Base-by-base conservation (phyloP, 23 tunicate species). In the Phallusia fumigata region DNA sequence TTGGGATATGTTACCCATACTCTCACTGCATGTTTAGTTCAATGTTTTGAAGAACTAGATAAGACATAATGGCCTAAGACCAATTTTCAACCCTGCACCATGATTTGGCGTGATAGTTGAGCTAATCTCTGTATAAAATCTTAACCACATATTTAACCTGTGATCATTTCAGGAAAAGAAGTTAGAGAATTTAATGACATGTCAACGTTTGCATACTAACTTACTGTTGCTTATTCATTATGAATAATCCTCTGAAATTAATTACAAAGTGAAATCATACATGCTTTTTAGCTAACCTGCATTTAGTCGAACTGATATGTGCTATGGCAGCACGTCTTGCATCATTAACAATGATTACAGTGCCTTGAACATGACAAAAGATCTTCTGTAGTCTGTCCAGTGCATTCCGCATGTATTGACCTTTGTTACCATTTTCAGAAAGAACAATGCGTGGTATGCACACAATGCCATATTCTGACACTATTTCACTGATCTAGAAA, bases 371-470 rank as follows among this genome's bases (percentile, higher is more conserved):
- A 24, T 81, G 51, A 24, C 72, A 31, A 18, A 86, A 65, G 31
- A 92, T 84, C 21, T 79, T 35, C 76, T 87, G 91, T 44, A 92
- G 72, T 10, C 88, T 84, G 81, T 84, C 88, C 2, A 92, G 79
- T 19, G 97, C 85, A 33, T 65, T 74, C 33, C 97, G 81, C 80
- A 92, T 80, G 30, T 16, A 22, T 26, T 80, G 72, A 21, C 85
- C 87, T 32, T 49, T 78, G 33, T 86, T 82, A 19, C 65, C 50
- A 12, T 11, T 32, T 0, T 22, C 13, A 13, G 49, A 26, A 32
- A 73, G 75, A 32, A 73, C 50, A 26, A 19, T 79, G 73, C 97
- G 91, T 33, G 97, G 97, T 18, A 92, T 92, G 83, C 97, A 92
- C 3, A 92, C 97, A 35, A 92, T 84, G 33, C 97, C 97, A 65